These are phyloP conservation scores for Scartelaos histophorus DNA, from an alignment of 2,113 vertebrate species.

Conservation along the genomic window DNA sequence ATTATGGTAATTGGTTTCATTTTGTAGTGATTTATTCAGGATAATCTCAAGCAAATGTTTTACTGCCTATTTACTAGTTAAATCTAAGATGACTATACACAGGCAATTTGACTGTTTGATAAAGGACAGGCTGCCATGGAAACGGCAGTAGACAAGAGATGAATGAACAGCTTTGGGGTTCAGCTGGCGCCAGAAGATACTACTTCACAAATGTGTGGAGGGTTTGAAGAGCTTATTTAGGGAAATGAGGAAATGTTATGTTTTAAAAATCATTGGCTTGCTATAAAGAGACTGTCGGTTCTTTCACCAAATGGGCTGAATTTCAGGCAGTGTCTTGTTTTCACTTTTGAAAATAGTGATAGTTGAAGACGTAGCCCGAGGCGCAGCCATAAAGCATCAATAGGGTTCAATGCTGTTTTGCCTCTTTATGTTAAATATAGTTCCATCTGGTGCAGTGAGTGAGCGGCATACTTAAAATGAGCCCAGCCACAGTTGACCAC, in stretches of 20 bases:
- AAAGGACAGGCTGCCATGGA: conserved; percentile 29
- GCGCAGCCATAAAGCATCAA: not conserved
- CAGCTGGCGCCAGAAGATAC: conserved; percentile 12
- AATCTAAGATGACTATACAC: conserved; percentile 2
- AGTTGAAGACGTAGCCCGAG: not conserved
- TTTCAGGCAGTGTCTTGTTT: not conserved
- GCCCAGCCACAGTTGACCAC: not conserved
- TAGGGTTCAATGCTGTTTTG: not conserved
- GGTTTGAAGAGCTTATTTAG: not conserved
- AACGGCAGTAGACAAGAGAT: conserved; percentile 6
- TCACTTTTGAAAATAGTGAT: not conserved
- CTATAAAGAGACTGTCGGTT: not conserved
- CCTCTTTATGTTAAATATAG: not conserved
- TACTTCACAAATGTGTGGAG: conserved; percentile 6
- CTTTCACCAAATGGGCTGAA: not conserved
- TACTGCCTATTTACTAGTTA: not conserved
- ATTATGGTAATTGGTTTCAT: conserved; percentile 13
- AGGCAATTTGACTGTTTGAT: conserved; percentile 3
- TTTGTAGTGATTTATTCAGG: not conserved
- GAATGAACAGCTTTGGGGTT: conserved; percentile 11
- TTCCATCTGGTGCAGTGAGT: not conserved
- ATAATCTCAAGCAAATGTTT: conserved; percentile 9
- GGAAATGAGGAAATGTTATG: not conserved
- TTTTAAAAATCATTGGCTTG: conserved; percentile 1
- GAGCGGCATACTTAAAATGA: not conserved